A percentile compares a stretch with the other conserved stretches of the same genome.
phyloP scores from a whole-genome alignment of 2,797 vertebrate genomes.

The Anomalospiza imberbis region DNA sequence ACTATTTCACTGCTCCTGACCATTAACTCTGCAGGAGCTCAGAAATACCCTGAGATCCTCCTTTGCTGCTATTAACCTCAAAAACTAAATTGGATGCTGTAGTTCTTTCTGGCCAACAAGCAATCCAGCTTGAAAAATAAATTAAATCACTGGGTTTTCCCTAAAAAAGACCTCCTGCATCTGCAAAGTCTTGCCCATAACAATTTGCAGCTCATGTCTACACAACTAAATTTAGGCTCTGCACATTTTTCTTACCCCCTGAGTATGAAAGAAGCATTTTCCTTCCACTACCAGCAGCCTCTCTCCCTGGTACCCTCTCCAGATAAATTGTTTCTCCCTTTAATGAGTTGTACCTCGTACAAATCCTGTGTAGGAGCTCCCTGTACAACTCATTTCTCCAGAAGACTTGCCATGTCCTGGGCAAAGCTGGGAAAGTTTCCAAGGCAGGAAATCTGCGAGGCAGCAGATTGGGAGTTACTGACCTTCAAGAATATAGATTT shows the following conservation, averaged over 20 bases:
- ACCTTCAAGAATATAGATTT: conserved; percentile 56
- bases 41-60: neutral
- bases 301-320: neutral
- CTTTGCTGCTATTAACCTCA: neutral
- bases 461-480: conserved; percentile 55
- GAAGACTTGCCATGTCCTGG: conserved; percentile 40
- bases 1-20: neutral
- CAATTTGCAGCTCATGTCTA: neutral
- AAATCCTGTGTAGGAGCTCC: conserved; percentile 25
- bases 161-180: neutral
- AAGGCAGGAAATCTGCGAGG: conserved; percentile 39
- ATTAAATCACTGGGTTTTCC: neutral
- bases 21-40: conserved; percentile 10
- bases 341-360: conserved; percentile 25
- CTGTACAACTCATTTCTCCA: conserved; percentile 27
- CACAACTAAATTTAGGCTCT: neutral
- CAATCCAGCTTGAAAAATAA: neutral
- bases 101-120: neutral
- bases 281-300: neutral
- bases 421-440: conserved; percentile 56
- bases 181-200: neutral
- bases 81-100: neutral
- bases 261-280: conserved; percentile 8
- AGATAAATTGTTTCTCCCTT: conserved; percentile 18
- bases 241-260: neutral